phyloP scores from a whole-genome alignment of 1,140 invertebrate species.

The Periplaneta americana region DNA sequence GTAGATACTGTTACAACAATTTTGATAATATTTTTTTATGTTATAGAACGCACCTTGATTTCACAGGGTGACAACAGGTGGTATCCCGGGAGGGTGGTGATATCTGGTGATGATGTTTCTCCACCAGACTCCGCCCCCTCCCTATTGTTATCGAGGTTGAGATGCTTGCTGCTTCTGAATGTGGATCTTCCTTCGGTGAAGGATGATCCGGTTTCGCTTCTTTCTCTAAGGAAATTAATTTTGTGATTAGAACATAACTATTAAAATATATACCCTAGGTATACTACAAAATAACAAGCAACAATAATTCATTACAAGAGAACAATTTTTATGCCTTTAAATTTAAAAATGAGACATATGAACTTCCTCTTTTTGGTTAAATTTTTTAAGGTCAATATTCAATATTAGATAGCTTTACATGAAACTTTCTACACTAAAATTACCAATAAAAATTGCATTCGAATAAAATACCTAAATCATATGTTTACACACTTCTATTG shows the following conservation, averaged over 20 bases:
- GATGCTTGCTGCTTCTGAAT: slow-evolving; percentile 4
- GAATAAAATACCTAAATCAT: too few species aligned
- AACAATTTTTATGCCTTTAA: too few species aligned
- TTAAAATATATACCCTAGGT: not conserved
- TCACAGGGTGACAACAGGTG: slow-evolving; percentile 7
- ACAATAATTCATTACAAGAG: not conserved
- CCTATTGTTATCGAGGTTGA: slow-evolving; percentile 8
- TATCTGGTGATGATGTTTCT: not conserved
- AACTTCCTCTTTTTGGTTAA: too few species aligned
- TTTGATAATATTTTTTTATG: too few species aligned
- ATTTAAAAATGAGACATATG: too few species aligned
- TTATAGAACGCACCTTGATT: slow-evolving; percentile 14
- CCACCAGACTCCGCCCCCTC: slow-evolving; percentile 10
- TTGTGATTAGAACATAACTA: not conserved
- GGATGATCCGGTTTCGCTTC: slow-evolving; percentile 1
- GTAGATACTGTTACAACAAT: too few species aligned
- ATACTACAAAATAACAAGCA: not conserved
- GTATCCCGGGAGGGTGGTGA: slow-evolving; percentile 8
- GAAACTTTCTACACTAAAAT: too few species aligned
- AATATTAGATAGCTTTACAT: too few species aligned
- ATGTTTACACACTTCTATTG: too few species aligned
- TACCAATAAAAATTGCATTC: too few species aligned
- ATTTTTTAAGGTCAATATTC: too few species aligned
- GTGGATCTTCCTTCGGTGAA: not conserved
- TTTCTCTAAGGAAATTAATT: slow-evolving; percentile 7